Conservation (phyloP, 1,140 invertebrate genomes). For the Tetragonula clypearis region DNA sequence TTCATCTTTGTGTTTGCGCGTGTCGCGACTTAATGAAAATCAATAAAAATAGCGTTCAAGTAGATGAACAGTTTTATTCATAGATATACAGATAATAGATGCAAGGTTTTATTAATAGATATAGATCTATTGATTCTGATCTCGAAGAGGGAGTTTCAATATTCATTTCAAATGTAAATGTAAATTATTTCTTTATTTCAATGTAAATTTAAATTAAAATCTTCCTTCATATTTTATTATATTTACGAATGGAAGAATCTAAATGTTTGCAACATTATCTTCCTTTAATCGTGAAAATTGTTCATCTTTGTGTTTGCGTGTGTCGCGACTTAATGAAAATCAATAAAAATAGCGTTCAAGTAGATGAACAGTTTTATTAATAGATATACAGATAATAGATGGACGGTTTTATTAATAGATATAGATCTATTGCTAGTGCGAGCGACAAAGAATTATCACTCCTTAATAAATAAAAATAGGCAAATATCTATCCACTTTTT, state of each 20-base stretch:
- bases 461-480: background rate
- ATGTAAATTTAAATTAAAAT: no score
- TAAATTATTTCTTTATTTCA: background rate
- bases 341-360: background rate
- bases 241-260: no score
- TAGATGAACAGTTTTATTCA: background rate
- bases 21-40: background rate
- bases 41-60: background rate
- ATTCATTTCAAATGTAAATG: background rate
- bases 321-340: background rate
- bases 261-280: background rate
- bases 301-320: background rate
- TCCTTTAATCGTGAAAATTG: no score
- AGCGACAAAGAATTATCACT: background rate
- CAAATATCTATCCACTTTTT: background rate
- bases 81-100: no score
- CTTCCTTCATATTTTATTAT: no score
- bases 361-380: background rate
- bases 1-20: background rate
- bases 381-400: no score
- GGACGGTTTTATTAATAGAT: no score
- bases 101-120: no score
- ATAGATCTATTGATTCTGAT: no score
- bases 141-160: no score
- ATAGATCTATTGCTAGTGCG: no score